Percentiles rank a stretch among this genome's conserved stretches.
phyloP scores from a whole-genome alignment of 2,797 vertebrate species.

The Sebastes oblongus region DNA sequence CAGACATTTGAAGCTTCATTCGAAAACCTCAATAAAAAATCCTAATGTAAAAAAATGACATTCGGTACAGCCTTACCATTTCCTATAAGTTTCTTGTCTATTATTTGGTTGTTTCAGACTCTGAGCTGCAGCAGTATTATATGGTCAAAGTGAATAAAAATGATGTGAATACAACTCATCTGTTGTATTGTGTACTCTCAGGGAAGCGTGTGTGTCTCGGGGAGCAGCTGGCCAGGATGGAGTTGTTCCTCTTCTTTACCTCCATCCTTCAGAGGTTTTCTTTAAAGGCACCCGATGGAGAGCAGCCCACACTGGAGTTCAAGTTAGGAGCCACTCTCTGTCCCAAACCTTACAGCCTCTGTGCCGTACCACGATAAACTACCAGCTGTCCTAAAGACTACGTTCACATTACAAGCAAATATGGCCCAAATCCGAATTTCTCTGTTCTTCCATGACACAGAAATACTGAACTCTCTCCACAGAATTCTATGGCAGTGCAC shows the following conservation, averaged over 20 bases:
- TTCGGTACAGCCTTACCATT: background rate
- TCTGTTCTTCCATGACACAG: fast-evolving
- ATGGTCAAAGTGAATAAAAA: background rate
- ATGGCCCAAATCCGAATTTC: too few species aligned
- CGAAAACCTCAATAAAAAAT: background rate
- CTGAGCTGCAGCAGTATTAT: background rate
- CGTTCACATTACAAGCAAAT: too few species aligned
- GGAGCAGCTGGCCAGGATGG: constrained; percentile 81
- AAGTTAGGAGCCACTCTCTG: constrained; percentile 56
- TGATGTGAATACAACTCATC: background rate
- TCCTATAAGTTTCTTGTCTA: background rate
- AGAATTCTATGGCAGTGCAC: too few species aligned
- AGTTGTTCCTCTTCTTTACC: constrained; percentile 81
- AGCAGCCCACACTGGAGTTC: constrained; percentile 65
- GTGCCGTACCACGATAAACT: constrained; percentile 57
- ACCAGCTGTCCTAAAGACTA: background rate
- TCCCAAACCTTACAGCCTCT: constrained; percentile 79
- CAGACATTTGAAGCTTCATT: background rate
- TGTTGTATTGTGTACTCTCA: constrained; percentile 41
- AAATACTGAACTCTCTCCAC: too few species aligned
- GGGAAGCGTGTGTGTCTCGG: constrained; percentile 84
- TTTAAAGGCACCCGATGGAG: constrained; percentile 64
- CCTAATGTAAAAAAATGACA: background rate
- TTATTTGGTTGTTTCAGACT: background rate
- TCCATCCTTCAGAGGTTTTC: constrained; percentile 85